Evolutionary conservation across 1,140 invertebrate genomes (phyloP).

Genomic region (Gonioctena quinquepunctata): DNA sequence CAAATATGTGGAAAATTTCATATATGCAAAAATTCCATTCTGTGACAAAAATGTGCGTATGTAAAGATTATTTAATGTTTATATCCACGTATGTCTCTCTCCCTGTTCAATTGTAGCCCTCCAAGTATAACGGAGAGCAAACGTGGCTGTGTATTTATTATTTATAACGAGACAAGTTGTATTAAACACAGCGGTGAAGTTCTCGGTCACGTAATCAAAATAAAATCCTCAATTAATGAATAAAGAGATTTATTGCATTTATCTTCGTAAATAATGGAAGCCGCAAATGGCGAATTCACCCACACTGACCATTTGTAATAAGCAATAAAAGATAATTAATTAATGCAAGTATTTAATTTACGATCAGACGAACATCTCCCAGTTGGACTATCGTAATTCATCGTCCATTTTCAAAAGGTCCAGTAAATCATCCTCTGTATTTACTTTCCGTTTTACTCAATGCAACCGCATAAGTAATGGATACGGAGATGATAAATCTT

Average conservation of each 20-base stretch:
- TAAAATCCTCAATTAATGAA: conserved; percentile 43
- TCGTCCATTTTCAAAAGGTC: background rate
- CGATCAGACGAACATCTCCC: conserved; percentile 10
- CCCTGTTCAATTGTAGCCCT: no score
- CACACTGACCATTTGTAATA: conserved; percentile 39
- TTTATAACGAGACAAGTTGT: conserved; percentile 16
- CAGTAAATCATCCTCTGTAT: background rate
- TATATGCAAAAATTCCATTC: no score
- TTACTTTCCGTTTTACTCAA: background rate
- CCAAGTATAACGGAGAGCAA: no score
- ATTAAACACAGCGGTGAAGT: conserved; percentile 14
- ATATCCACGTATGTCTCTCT: no score
- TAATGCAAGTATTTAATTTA: conserved; percentile 38
- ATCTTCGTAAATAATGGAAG: conserved; percentile 43
- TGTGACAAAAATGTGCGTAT: no score
- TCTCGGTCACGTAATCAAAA: conserved; percentile 22
- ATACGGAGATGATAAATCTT: background rate
- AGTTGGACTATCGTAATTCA: background rate
- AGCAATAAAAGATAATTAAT: conserved; percentile 43
- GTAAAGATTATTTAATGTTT: no score
- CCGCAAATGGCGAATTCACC: conserved; percentile 43
- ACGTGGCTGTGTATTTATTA: background rate
- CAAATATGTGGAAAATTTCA: no score
- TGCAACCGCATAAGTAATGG: background rate
- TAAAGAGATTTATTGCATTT: conserved; percentile 39